Conservation (phyloP, 2,113 vertebrate genomes). For the Gorilla gorilla region DNA sequence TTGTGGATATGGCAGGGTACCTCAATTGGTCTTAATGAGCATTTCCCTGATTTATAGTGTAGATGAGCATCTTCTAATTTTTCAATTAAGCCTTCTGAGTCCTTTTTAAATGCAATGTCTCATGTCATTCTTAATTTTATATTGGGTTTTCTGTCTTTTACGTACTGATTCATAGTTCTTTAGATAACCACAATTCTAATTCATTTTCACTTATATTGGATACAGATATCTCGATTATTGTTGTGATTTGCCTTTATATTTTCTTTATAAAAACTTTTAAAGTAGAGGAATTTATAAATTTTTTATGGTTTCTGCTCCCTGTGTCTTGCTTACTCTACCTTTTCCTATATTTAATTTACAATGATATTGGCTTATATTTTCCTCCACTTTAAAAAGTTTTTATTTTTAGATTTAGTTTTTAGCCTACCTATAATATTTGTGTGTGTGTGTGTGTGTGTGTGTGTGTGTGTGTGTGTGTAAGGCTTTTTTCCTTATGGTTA, state of each 20-base stretch:
- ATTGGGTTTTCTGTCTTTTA: not conserved
- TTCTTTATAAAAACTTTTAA: not conserved
- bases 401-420: not conserved
- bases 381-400: not conserved
- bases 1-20: not conserved
- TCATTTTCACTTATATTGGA: not conserved
- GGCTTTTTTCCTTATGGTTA: not conserved
- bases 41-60: not conserved
- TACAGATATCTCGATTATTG: not conserved
- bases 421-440: not conserved
- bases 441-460: not conserved
- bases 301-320: not conserved
- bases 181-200: not conserved
- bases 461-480: not conserved
- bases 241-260: not conserved
- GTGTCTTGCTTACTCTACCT: not conserved
- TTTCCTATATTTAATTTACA: not conserved
- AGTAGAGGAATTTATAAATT: not conserved
- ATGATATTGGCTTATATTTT: not conserved
- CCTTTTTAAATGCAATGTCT: not conserved
- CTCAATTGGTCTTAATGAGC: not conserved
- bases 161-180: not conserved
- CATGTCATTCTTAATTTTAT: not conserved
- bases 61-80: not conserved
- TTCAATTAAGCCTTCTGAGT: not conserved